Conservation (phyloP, 2,113 vertebrate species). For the Kryptolebias marmoratus region DNA sequence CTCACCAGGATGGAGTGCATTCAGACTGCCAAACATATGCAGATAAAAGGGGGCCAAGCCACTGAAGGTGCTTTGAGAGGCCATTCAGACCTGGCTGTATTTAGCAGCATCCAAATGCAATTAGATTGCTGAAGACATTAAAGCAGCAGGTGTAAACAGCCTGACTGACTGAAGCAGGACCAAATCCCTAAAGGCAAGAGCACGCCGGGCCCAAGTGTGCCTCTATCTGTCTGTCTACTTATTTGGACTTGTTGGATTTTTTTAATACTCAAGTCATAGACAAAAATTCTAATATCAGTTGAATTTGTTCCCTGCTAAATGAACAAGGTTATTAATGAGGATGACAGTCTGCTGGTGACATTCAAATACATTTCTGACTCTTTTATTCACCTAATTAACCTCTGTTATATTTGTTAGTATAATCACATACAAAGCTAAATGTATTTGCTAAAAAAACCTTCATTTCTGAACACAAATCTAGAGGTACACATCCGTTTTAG, state of each 20-base stretch:
- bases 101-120: no score
- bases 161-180: no score
- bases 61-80: no score
- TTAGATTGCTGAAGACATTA: no score
- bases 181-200: no score
- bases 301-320: constrained; percentile 22
- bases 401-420: constrained; percentile 26
- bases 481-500: constrained; percentile 13
- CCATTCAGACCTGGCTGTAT: no score
- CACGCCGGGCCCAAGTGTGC: no score
- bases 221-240: no score
- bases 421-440: constrained; percentile 12
- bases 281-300: not conserved
- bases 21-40: no score
- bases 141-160: no score
- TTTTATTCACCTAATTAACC: constrained; percentile 46
- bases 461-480: constrained; percentile 17
- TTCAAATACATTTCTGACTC: constrained; percentile 11
- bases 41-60: no score
- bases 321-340: constrained; percentile 16
- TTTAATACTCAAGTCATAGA: not conserved
- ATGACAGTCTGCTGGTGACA: constrained; percentile 10
- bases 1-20: no score
- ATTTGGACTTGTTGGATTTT: not conserved
- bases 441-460: constrained; percentile 1